Conservation (phyloP, 2,888 invertebrate genomes). For the Polydrusus pterygomalis region DNA sequence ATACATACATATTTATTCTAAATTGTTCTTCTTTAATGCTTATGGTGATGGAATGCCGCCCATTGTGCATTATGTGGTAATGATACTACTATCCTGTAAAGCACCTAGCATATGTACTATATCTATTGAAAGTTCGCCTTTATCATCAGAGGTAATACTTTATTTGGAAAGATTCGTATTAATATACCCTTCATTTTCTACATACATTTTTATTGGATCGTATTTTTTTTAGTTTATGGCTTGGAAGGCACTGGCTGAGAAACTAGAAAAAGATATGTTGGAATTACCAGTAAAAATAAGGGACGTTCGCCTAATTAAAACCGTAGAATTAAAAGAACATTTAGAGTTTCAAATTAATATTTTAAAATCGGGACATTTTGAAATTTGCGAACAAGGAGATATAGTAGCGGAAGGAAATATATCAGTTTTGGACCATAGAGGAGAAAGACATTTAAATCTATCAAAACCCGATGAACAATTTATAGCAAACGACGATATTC, state of each 20-base stretch:
- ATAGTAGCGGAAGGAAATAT: constrained; percentile 29
- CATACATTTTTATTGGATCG: too few species aligned
- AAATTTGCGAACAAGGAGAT: constrained; percentile 21
- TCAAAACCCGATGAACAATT: background rate
- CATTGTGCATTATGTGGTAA: too few species aligned
- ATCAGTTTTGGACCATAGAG: constrained; percentile 3
- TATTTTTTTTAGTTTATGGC: constrained; percentile 38
- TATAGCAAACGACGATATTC: constrained; percentile 53
- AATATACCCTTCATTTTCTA: too few species aligned
- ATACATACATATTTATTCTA: too few species aligned
- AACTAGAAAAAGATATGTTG: constrained; percentile 16
- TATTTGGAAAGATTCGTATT: too few species aligned
- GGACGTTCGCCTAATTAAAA: constrained; percentile 16
- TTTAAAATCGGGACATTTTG: constrained; percentile 26
- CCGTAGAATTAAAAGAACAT: constrained; percentile 1
- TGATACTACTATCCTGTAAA: too few species aligned
- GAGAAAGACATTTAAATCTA: background rate
- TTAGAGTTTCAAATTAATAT: constrained; percentile 33
- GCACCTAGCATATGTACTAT: too few species aligned
- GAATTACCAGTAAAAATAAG: constrained; percentile 34
- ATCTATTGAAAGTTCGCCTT: too few species aligned
- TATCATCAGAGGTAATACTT: too few species aligned
- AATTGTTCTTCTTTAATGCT: too few species aligned
- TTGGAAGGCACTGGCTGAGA: constrained; percentile 32
- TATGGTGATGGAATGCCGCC: too few species aligned